Base-by-base conservation (phyloP, 2,113 vertebrate species). In the Thymallus thymallus region DNA sequence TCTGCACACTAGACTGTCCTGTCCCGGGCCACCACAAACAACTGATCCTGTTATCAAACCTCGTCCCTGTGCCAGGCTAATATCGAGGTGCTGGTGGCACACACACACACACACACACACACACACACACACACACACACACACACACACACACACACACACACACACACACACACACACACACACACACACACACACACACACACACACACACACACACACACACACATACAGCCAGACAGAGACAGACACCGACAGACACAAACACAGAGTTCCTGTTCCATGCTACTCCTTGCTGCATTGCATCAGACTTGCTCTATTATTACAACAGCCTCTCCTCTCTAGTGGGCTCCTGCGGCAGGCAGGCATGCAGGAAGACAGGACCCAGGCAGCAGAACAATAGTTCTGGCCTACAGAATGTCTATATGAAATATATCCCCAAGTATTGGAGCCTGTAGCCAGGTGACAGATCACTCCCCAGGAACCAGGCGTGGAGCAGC, bases 391-490 rank as follows among this genome's bases (percentile, higher is more conserved):
- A 73, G 67, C 77, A 87, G 82, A 87, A 87, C 85, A 86, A 87
- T 88, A 84, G 83, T 81, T 76, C 80, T 84, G 84, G 77, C 84
- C 84, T 84, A 82, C 81, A 81, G 78, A 85, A 80, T 80, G 81
- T 77, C 78, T 78, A 68, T 82, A 84, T 87, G 87, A 87, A 89
- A 89, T 84, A 87, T 86, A 84, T 78, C 82, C 82, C 78, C 63
- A 68, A 71, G 82, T 80, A 84, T 10, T 41, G 74, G 74, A 82
- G 81, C 85, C 85, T 73, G 79, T 78, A 77, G 87, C 79, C 78
- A 74, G 75, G 74, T 87, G 82, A 89, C 83, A 70, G 82, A 89
- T 85, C 30, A n/a, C 76, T 83, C 80, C 74, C 75, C 3, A n/a
- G n/a, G n/a, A n/a, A n/a, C n/a, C n/a, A n/a, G n/a, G n/a, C 26